These are phyloP conservation scores for Sinocyclocheilus anophthalmus DNA, from an alignment of 2,113 vertebrate genomes.

Conservation along the genomic window DNA sequence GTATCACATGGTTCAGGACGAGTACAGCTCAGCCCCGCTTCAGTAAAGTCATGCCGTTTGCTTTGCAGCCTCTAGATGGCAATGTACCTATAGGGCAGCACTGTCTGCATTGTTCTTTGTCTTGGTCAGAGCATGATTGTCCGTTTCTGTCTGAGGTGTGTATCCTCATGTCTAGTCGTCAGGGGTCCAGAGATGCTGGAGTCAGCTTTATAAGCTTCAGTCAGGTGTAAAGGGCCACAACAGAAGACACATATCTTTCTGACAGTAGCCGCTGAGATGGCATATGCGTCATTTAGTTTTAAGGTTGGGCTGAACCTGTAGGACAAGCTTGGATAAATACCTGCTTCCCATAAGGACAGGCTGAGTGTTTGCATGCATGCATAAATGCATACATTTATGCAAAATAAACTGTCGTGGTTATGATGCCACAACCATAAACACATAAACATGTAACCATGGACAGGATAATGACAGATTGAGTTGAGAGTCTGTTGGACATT, in stretches of 20 bases:
- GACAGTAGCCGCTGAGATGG: conserved; percentile 2
- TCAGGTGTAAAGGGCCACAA: conserved; percentile 15
- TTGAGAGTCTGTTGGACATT: neutral
- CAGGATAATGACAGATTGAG: neutral
- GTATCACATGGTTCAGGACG: neutral
- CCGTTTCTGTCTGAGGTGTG: neutral
- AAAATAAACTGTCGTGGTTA: neutral
- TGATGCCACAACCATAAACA: neutral
- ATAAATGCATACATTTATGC: neutral
- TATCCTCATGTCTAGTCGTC: neutral
- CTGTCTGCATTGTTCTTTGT: conserved; percentile 27
- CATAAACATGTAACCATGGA: neutral
- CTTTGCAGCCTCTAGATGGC: conserved; percentile 51
- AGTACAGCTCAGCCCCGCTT: neutral
- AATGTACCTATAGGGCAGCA: conserved; percentile 37
- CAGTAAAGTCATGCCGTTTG: conserved; percentile 7
- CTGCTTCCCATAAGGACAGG: neutral
- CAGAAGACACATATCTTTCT: neutral
- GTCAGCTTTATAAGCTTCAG: conserved; percentile 41
- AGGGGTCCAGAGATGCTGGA: conserved; percentile 15
- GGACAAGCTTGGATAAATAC: conserved; percentile 13
- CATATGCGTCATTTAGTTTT: neutral
- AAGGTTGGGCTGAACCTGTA: neutral
- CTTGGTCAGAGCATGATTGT: conserved; percentile 33
- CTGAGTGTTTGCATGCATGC: neutral